Base-by-base conservation (phyloP, 2,888 invertebrate genomes). In the Doris montereyensis region DNA sequence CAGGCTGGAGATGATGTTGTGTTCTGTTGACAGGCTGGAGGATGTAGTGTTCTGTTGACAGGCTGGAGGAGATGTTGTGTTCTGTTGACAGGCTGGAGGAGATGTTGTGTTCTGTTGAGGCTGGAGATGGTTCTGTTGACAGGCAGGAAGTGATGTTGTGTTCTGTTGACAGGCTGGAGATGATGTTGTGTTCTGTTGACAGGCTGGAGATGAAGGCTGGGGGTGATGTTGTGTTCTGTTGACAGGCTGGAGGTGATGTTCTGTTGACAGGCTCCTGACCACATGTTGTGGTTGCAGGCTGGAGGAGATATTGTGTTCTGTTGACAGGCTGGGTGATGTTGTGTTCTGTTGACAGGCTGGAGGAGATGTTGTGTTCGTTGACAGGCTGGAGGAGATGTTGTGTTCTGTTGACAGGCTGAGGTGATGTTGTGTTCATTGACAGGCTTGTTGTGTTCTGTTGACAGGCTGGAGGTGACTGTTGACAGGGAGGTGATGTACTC, bases 131-230 rank as follows among this genome's bases (percentile, higher is more conserved):
- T 35, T n/a, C 57, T 1, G 4, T 58, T n/a, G 30, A 28, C 30
- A 4, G 35, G 5, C 8, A 35, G 21, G 73, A 73, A 30, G 34
- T 73, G n/a, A 57, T 57, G 30, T 73, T 73, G n/a, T 32, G 57
- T 13, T 58, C 73, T 2, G 57, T 32, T 30, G 73, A 73, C 73
- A 73, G 58, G 57, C n/a, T 21, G 30, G 21, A 58, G 73, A 21
- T 57, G 57, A 24, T 58, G 73, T 58, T 10, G 30, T n/a, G 2
- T 1, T 1, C 1, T 21, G n/a, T 70, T 30, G 34, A 0, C 26
- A 67, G 30, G 67, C 67, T 0, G n/a, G 67, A n/a, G 4, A 30
- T 4, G 67, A 67, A 30, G 32, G 21, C 0, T n/a, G n/a, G n/a
- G n/a, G n/a, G n/a, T n/a, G n/a, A n/a, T n/a, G n/a, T n/a, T n/a